Conservation (phyloP, 2,797 vertebrate species). For the Galagoides demidoff region DNA sequence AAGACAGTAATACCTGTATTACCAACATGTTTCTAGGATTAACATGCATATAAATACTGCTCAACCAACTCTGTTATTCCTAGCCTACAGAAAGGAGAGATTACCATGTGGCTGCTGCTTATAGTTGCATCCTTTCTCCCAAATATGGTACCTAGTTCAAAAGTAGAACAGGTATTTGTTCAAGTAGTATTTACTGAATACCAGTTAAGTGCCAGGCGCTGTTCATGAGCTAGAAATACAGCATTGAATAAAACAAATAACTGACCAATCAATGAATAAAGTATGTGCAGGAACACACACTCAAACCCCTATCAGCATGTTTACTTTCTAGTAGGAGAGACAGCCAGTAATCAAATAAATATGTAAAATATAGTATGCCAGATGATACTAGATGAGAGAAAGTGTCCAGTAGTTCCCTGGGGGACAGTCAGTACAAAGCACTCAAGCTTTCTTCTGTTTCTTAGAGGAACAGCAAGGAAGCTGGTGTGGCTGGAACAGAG, state of each 20-base stretch:
- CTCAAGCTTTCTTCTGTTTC: not conserved
- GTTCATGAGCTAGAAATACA: conserved; percentile 28
- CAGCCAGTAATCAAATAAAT: not conserved
- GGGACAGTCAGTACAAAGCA: not conserved
- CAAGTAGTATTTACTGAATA: conserved; percentile 32
- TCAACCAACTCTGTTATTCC: conserved; percentile 33
- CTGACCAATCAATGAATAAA: not conserved
- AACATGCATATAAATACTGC: conserved; percentile 48
- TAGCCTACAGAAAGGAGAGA: not conserved
- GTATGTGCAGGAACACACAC: not conserved
- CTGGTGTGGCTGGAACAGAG: not conserved
- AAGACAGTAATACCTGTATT: not conserved
- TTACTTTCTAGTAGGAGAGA: conserved; percentile 52
- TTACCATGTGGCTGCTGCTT: not conserved
- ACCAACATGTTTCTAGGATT: conserved; percentile 13
- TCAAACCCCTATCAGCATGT: not conserved
- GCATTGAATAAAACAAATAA: conserved; percentile 27
- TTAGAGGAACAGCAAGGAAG: conserved; percentile 6
- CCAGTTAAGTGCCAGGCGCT: not conserved
- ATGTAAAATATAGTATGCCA: conserved; percentile 28
- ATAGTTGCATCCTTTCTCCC: not conserved
- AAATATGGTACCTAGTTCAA: not conserved
- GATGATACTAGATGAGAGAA: not conserved
- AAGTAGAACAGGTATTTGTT: conserved; percentile 25
- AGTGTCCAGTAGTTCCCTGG: not conserved